Conservation (phyloP, 1,140 invertebrate species). For the Aradophagus sp. region DNA sequence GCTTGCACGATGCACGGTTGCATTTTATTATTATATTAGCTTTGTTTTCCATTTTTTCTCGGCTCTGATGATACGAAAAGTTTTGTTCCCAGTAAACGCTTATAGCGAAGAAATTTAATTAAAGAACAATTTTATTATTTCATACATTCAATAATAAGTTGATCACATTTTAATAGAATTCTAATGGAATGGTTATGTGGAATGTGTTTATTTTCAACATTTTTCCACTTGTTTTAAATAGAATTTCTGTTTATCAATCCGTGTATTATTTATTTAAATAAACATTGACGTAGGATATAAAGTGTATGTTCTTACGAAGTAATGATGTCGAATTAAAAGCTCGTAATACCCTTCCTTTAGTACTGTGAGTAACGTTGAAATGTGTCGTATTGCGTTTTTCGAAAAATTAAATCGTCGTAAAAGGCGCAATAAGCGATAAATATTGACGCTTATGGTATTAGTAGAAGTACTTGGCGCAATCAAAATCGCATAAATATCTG, state of each 20-base stretch:
- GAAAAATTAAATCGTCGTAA: slow-evolving; percentile 23
- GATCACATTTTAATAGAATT: no score
- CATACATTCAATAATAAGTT: no score
- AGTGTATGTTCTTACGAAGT: slow-evolving; percentile 20
- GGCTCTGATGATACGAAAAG: slow-evolving; percentile 8
- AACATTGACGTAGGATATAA: slow-evolving; percentile 13
- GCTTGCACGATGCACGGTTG: slow-evolving; percentile 20
- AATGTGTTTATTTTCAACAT: no score
- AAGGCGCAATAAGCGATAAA: slow-evolving; percentile 27
- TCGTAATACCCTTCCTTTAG: slow-evolving; percentile 18
- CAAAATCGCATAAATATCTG: slow-evolving; percentile 25
- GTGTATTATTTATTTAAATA: slow-evolving; percentile 7
- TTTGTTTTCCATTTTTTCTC: neutral
- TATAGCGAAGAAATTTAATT: no score
- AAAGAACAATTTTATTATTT: no score
- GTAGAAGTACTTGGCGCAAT: slow-evolving; percentile 15
- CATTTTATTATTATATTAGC: slow-evolving; percentile 37
- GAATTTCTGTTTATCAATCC: slow-evolving; percentile 5
- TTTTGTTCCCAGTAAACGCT: neutral
- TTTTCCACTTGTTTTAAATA: no score
- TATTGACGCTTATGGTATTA: slow-evolving; percentile 34
- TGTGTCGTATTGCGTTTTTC: slow-evolving; percentile 11
- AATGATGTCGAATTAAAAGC: slow-evolving; percentile 23
- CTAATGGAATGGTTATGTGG: no score
- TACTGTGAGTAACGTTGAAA: slow-evolving; percentile 12